These are phyloP conservation scores for Ips typographus DNA, from an alignment of 1,140 invertebrate species.

Conservation along the genomic window DNA sequence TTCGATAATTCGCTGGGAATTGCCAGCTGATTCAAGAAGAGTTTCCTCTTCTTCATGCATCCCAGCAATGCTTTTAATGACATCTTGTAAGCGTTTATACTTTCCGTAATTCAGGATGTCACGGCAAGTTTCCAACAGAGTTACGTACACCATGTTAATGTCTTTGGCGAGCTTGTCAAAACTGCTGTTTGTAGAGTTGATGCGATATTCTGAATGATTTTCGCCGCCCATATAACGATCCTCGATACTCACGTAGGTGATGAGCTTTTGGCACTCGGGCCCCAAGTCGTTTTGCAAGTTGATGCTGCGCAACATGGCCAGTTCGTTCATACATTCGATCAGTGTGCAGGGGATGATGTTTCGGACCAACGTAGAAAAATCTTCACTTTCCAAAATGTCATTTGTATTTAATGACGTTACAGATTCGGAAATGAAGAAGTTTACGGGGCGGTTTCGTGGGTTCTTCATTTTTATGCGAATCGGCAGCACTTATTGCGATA, in stretches of 20 bases:
- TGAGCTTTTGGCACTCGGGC: background rate
- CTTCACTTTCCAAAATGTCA: background rate
- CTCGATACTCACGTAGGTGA: conserved; percentile 19
- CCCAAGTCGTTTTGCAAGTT: conserved; percentile 18
- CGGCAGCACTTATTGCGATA: too few relatives aligned
- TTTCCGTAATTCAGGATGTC: conserved; percentile 20
- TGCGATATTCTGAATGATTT: conserved; percentile 29
- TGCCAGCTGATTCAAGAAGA: conserved; percentile 25
- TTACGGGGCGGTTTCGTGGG: too few relatives aligned
- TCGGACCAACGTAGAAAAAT: conserved; percentile 9
- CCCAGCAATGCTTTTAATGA: conserved; percentile 13
- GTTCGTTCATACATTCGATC: conserved; percentile 28
- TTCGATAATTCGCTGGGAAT: conserved; percentile 24
- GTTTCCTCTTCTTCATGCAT: conserved; percentile 34
- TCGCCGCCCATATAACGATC: conserved; percentile 33
- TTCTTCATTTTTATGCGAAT: too few relatives aligned
- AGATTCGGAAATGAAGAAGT: too few relatives aligned
- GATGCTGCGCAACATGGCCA: conserved; percentile 27
- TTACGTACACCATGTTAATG: conserved; percentile 26
- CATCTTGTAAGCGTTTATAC: background rate
- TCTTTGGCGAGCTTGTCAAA: conserved; percentile 36
- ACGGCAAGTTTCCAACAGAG: conserved; percentile 14
- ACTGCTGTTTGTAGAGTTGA: conserved; percentile 22
- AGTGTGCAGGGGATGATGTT: conserved; percentile 15
- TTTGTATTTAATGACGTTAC: background rate